A percentile compares a stretch with the other conserved stretches of the same genome.
phyloP scores from a whole-genome alignment of 2,797 vertebrate genomes.

The Moxostoma hubbsi region DNA sequence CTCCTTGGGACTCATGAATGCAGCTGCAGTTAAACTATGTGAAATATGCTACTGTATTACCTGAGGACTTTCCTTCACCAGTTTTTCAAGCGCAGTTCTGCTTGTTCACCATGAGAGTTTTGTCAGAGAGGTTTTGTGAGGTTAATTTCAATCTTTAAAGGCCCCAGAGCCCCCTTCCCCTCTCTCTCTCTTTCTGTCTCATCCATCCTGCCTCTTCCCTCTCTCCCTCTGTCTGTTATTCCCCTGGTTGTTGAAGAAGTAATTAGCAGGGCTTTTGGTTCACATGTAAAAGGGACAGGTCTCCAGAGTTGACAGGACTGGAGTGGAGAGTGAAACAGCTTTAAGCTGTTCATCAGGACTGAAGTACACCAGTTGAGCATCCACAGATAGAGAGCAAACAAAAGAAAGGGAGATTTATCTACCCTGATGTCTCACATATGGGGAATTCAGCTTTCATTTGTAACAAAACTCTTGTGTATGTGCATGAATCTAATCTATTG shows the following conservation, averaged over 20 bases:
- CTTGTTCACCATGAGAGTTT: conserved; percentile 40
- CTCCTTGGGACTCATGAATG: conserved; percentile 39
- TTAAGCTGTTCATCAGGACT: conserved; percentile 72
- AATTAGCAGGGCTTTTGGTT: conserved; percentile 64
- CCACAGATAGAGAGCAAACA: not conserved
- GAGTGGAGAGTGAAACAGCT: conserved; percentile 48
- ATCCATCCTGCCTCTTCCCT: not conserved
- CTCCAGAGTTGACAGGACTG: conserved; percentile 47
- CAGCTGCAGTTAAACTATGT: conserved; percentile 49
- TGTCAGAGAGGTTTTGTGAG: conserved; percentile 29
- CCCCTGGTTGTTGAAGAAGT: conserved; percentile 51
- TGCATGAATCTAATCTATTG: too few relatives aligned
- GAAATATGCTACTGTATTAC: conserved; percentile 45
- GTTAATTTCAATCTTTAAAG: conserved; percentile 60
- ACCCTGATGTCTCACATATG: conserved; percentile 61
- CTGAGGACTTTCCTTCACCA: conserved; percentile 43
- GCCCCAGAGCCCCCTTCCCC: conserved; percentile 3
- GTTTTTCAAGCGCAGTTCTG: conserved; percentile 33
- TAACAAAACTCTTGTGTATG: conserved; percentile 14
- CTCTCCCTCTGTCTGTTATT: conserved; percentile 7
- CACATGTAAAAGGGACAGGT: conserved; percentile 57
- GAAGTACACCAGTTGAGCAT: conserved; percentile 48
- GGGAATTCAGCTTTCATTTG: not conserved
- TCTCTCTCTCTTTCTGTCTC: not conserved
- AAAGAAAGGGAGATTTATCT: conserved; percentile 67